Base-by-base conservation (phyloP, 2,888 invertebrate species). In the Trissoscelio sp. region DNA sequence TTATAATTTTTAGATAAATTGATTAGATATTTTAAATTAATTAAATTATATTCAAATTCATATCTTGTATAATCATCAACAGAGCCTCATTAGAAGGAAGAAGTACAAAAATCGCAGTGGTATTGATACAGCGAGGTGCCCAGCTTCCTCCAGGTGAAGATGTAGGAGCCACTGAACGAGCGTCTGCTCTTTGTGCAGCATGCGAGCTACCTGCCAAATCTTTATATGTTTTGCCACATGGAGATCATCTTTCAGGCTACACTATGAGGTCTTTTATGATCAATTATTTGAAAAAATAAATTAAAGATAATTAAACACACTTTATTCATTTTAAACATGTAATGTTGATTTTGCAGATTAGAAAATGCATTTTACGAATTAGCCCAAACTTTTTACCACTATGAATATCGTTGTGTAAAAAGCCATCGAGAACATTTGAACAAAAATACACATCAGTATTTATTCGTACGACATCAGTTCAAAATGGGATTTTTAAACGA, bases 401-500 rank as follows among this genome's bases (percentile, higher is more conserved):
- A 96, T 83, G 97, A 97, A 92, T 95, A 96, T 20, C 95, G 97
- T 87, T 95, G 95, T 83, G 95, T 98, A 39, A 97, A 98, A 89
- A 94, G 95, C 48, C 98, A 98, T 90, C 94, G 96, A 85, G 98
- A 98, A 89, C 96, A 97, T 88, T 93, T 98, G 34, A 97, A 97
- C 86, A 97, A 97, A 92, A 96, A 96, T 9, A 95, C 96, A 16
- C 98, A 99, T 92, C 97, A 97, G 91, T 96, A 96, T 87, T 93
- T 99, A 64, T 97, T 96, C 93, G 97, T 99, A 22, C 93, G 99
- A 31, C 99, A 99, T 92, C 97, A 98, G 89, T 99, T 98, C 90
- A 99, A 99, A 92, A 95, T 99, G 91, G 99, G 96, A 0, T 99
- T 98, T 92, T 94, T 98, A 64, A 96, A 97, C 88, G 99, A 99